phyloP scores from a whole-genome alignment of 1,140 invertebrate species.

The Pentalonia nigronervosa region DNA sequence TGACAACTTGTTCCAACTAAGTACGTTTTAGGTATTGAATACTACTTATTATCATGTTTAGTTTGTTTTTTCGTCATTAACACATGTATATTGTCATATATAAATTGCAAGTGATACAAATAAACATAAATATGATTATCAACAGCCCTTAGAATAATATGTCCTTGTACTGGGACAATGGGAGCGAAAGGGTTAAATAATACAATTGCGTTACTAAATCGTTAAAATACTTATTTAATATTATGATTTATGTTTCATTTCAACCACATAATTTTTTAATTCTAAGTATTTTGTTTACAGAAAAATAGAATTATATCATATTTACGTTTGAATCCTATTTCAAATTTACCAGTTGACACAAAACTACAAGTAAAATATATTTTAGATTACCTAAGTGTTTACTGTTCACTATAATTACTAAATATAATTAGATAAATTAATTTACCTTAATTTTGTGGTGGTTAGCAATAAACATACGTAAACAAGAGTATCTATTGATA shows the following conservation, averaged over 20 bases:
- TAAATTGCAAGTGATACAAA: no score
- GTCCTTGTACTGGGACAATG: no score
- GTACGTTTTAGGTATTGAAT: no score
- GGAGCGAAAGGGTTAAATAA: no score
- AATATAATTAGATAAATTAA: background rate
- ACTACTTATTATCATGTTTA: no score
- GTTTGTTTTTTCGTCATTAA: no score
- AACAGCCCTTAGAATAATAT: no score
- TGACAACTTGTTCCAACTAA: no score
- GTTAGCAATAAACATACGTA: background rate
- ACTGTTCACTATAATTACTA: no score
- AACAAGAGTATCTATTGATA: background rate
- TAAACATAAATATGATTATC: no score
- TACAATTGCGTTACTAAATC: background rate
- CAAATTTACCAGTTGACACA: background rate
- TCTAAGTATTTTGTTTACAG: background rate
- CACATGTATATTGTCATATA: no score
- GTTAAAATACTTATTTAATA: background rate
- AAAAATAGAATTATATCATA: background rate
- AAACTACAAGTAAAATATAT: conserved; percentile 20
- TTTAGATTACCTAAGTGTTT: background rate
- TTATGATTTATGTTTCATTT: no score
- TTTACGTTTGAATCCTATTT: background rate
- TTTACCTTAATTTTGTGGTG: background rate
- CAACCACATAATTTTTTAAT: background rate